phyloP scores from a whole-genome alignment of 2,888 invertebrate genomes.

The Folsomia manolachei region DNA sequence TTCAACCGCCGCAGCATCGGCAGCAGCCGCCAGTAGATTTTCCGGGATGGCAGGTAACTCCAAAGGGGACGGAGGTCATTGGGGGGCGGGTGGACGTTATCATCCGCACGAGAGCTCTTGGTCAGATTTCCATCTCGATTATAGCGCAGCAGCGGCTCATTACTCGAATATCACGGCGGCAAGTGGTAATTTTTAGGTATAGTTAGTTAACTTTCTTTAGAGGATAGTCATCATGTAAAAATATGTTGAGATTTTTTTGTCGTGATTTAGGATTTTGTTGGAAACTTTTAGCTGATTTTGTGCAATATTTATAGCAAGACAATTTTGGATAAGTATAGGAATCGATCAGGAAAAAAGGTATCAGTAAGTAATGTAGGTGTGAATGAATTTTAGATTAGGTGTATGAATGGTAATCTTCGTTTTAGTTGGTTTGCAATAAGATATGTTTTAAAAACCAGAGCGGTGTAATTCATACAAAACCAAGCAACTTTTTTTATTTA shows the following conservation, averaged over 20 bases:
- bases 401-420: background rate
- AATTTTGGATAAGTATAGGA: background rate
- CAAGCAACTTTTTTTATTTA: slow-evolving; percentile 11
- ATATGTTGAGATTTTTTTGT: slow-evolving; percentile 1
- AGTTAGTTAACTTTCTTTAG: background rate
- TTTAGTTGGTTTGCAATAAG: background rate
- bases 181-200: slow-evolving; percentile 26
- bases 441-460: too few relatives aligned
- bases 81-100: slow-evolving; percentile 41
- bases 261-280: background rate
- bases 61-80: slow-evolving; percentile 32
- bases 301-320: background rate
- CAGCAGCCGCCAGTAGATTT: slow-evolving; percentile 47
- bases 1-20: slow-evolving; percentile 44
- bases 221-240: slow-evolving; percentile 18
- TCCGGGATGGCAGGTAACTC: slow-evolving; percentile 41
- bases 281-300: background rate
- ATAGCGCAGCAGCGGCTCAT: slow-evolving; percentile 41
- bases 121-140: slow-evolving; percentile 42
- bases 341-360: too few relatives aligned
- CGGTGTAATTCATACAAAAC: background rate
- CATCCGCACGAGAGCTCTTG: slow-evolving; percentile 38
- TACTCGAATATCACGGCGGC: slow-evolving; percentile 45
- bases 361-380: too few relatives aligned
- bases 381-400: background rate